Conservation (phyloP, 2,888 invertebrate genomes). For the Deilephila elpenor region DNA sequence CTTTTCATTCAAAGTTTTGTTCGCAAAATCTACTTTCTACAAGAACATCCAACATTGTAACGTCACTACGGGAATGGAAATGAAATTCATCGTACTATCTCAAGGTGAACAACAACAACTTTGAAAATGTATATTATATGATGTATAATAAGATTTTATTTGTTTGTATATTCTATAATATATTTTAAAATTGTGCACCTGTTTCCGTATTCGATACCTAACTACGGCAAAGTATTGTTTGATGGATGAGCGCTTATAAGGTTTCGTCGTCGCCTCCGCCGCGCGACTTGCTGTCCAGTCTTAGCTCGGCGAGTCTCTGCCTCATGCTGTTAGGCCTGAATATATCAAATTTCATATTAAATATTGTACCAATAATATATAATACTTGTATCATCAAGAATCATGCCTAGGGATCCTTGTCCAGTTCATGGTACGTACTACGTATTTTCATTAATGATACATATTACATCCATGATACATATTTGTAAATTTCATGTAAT, state of each 20-base stretch:
- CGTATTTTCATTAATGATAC: too few species aligned
- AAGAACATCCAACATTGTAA: slow-evolving; percentile 42
- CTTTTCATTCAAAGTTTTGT: slow-evolving; percentile 49
- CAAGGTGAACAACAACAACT: slow-evolving; percentile 42
- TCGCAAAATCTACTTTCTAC: slow-evolving; percentile 43
- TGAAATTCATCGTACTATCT: slow-evolving; percentile 30
- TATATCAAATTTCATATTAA: neutral
- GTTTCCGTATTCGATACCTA: slow-evolving; percentile 52
- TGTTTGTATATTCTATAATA: slow-evolving; percentile 47
- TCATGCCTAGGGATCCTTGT: too few species aligned
- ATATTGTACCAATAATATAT: neutral
- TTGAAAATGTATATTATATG: slow-evolving; percentile 40
- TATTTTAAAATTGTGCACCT: slow-evolving; percentile 60
- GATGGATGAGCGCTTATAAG: slow-evolving; percentile 49
- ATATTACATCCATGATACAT: too few species aligned
- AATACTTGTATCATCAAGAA: too few species aligned
- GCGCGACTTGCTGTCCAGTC: slow-evolving; percentile 75
- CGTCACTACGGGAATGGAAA: slow-evolving; percentile 45
- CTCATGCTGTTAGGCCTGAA: slow-evolving; percentile 75
- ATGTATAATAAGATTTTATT: slow-evolving; percentile 13
- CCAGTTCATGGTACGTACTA: too few species aligned
- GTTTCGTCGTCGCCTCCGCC: slow-evolving; percentile 75
- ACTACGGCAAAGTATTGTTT: slow-evolving; percentile 39
- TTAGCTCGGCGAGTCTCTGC: slow-evolving; percentile 73
- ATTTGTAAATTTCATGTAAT: too few species aligned